Evolutionary conservation across 2,888 invertebrate species (phyloP).

Genomic region (Drosophila percnosoma): DNA sequence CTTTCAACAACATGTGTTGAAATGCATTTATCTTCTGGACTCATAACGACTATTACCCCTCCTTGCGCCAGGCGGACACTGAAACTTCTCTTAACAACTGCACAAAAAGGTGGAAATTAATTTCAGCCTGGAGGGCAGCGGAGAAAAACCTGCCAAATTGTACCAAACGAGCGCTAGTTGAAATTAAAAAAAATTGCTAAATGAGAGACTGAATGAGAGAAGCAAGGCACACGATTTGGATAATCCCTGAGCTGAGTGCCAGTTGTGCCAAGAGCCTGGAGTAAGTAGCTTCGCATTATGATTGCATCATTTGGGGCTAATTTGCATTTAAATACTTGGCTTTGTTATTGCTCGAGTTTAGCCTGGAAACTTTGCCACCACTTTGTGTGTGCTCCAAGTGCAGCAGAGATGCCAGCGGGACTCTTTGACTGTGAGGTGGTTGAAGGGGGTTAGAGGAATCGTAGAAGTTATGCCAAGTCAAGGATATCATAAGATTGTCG

Average conservation of each 20-base stretch:
- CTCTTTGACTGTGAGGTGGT: not conserved
- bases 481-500: conserved; percentile 73
- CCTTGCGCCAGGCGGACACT: conserved; percentile 26
- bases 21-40: conserved; percentile 78
- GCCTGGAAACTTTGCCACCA: conserved; percentile 58
- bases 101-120: conserved; percentile 73
- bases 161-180: conserved; percentile 71
- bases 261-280: conserved; percentile 40
- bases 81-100: conserved; percentile 50
- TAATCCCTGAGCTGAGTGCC: not conserved
- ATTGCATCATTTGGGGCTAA: conserved; percentile 80
- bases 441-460: not conserved
- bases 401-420: conserved; percentile 12
- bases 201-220: conserved; percentile 18
- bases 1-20: conserved; percentile 81
- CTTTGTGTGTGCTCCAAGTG: conserved; percentile 18
- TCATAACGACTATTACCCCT: conserved; percentile 50
- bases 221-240: not conserved
- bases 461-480: conserved; percentile 76
- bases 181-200: conserved; percentile 69
- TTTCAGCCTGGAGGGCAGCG: conserved; percentile 37
- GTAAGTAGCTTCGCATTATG: conserved; percentile 71
- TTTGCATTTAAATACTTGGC: conserved; percentile 80
- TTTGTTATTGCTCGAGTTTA: conserved; percentile 75
- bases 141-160: conserved; percentile 73